phyloP scores from a whole-genome alignment of 2,888 invertebrate species.

The Formica aserva region DNA sequence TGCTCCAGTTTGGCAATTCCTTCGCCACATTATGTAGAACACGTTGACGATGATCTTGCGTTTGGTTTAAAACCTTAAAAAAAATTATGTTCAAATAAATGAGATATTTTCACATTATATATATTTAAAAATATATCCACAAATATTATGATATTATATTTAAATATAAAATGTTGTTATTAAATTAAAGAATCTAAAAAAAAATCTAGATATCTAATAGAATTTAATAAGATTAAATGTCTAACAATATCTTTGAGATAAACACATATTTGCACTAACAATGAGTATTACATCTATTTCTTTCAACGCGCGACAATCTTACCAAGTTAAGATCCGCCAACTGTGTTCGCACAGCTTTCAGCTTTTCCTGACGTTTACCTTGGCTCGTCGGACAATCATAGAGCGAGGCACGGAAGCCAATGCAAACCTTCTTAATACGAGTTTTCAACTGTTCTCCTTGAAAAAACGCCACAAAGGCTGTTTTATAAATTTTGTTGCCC shows the following conservation, averaged over 20 bases:
- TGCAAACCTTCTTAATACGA: constrained; percentile 96
- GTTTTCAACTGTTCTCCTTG: constrained; percentile 97
- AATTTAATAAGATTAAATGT: neutral
- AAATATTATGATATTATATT: constrained; percentile 7
- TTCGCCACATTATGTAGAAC: constrained; percentile 94
- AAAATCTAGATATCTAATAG: neutral
- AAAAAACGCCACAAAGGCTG: constrained; percentile 95
- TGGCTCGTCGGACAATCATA: constrained; percentile 97
- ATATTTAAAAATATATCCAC: neutral
- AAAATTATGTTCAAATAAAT: constrained; percentile 57
- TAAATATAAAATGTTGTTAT: neutral
- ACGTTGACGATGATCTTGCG: constrained; percentile 94
- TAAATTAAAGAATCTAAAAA: neutral
- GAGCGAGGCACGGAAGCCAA: constrained; percentile 96
- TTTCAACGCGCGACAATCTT: constrained; percentile 47
- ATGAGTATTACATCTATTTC: neutral
- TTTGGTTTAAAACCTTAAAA: constrained; percentile 93
- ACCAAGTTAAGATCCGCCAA: constrained; percentile 95
- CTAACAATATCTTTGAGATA: neutral
- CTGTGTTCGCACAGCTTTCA: constrained; percentile 95
- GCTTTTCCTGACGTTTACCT: constrained; percentile 95
- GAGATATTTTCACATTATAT: neutral
- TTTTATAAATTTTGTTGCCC: constrained; percentile 95
- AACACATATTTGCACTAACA: neutral
- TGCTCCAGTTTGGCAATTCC: constrained; percentile 95